Base-by-base conservation (phyloP, 2,113 vertebrate species). In the Mastomys coucha region DNA sequence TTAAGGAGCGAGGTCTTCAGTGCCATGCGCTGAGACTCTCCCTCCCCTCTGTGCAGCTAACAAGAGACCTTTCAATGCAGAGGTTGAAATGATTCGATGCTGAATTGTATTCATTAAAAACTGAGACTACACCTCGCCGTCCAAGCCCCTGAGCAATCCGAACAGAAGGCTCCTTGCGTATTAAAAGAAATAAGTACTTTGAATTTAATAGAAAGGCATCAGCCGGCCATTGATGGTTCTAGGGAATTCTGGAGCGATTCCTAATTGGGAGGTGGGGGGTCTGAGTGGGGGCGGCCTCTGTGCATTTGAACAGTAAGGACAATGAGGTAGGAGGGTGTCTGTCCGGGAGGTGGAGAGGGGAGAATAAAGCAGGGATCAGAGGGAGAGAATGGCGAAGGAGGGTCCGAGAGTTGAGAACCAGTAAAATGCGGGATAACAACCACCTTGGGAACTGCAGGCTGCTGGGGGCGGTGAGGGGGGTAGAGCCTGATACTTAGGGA, bases 401-500 rank as follows among this genome's bases (percentile, higher is more conserved):
- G 28, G 36, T 5, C n/a, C 10, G 24, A 5, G 45, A 13, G 53
- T 0, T 7, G 56, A 56, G 81, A 36, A 20, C 53, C 39, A 0
- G 39, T 28, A 4, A 58, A 77, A 16, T 0, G 0, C 1, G 22
- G 0, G 89, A 94, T 80, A 33, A 97, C 42, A 7, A n/a, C 36
- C 7, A 45, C 56, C 97, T 92, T 42, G 96, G 97, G 97, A 93
- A 91, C 89, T 5, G 36, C 84, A 76, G 97, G 90, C 96, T 92
- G 78, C 84, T 95, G 97, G 53, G 95, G 96, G 94, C n/a, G 88
- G 94, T 2, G 69, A 5, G 69, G 60, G 24, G 70, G 19, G 95
- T 70, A 94, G 95, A 95, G 96, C 93, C 92, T 93, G 97, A 91
- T 96, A 94, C 95, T 94, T 87, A 82, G 95, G 98, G 97, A 69